Conservation (phyloP, 2,797 vertebrate species). For the Alosa sapidissima region DNA sequence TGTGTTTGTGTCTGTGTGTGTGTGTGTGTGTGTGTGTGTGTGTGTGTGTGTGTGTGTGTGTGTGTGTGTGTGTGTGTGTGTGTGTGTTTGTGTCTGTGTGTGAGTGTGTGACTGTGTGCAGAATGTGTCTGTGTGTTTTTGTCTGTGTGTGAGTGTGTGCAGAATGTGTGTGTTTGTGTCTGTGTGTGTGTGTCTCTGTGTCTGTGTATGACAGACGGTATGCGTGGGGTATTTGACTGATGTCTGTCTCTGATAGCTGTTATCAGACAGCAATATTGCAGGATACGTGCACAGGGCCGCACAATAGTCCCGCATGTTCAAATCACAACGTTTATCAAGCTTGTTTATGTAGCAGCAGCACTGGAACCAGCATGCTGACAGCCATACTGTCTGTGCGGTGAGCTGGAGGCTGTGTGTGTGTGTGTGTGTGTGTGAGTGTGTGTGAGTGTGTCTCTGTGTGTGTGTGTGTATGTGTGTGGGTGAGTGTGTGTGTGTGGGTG, state of each 20-base stretch:
- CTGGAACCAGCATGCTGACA: background rate
- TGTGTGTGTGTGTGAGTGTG: too few relatives aligned
- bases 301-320: background rate
- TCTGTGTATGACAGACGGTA: background rate
- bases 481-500: too few relatives aligned
- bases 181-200: background rate
- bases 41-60: background rate
- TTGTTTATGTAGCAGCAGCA: background rate
- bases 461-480: too few relatives aligned
- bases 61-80: background rate
- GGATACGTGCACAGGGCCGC: background rate
- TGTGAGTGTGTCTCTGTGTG: too few relatives aligned
- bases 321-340: background rate
- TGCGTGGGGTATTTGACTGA: background rate
- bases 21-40: too few relatives aligned
- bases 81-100: background rate
- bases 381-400: background rate
- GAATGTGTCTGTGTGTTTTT: background rate
- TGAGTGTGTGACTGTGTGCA: conserved; percentile 13
- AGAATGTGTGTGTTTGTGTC: background rate
- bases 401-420: too few relatives aligned
- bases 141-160: background rate
- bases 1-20: too few relatives aligned
- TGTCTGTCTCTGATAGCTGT: background rate
- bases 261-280: background rate